Evolutionary conservation across 2,888 invertebrate genomes (phyloP), one percentile per base, ranked within the genome.

Genomic region (Nomada hirtipes): DNA sequence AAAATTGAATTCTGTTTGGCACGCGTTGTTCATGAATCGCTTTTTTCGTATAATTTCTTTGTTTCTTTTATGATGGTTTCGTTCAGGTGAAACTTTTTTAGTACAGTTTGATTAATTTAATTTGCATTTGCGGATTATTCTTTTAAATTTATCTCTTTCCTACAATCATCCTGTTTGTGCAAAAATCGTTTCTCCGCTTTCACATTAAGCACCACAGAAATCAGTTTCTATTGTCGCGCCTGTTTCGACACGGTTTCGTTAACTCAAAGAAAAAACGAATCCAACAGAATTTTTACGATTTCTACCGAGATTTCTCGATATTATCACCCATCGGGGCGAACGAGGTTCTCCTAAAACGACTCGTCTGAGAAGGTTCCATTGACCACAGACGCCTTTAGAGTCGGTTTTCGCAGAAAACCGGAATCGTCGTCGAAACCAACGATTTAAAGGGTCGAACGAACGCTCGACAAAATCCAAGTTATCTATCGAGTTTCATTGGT

Each of bases 401-500:
- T 50, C 67, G 65, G 42, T 64, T 70, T 71, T 52, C 57, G 60
- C 53, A 68, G 71, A 52, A 67, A 50, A 68, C 73, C 15, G 68
- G 29, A 57, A 61, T 67, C 71, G 64, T 26, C 59, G 77, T 23
- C 69, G 70, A 74, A 63, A 78, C 63, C 64, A 26, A 52, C 75
- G 65, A 76, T 82, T 87, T 76, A 61, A 76, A 74, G 67, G 63
- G 61, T 65, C 57, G 77, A 55, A 72, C 57, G 77, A 61, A 72
- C 65, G 55, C 67, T 55, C 29, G 36, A 67, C 55, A 67, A 80
- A 80, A 83, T 78, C 72, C 71, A 69, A 81, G 79, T 83, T 81
- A 79, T 83, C 85, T 75, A 78, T 79, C 76, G 74, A 69, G 68
- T 76, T 78, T 76, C 85, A 78, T 78, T 67, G 76, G 64, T 53